phyloP scores from a whole-genome alignment of 2,888 invertebrate genomes.

The Callinectes sapidus region DNA sequence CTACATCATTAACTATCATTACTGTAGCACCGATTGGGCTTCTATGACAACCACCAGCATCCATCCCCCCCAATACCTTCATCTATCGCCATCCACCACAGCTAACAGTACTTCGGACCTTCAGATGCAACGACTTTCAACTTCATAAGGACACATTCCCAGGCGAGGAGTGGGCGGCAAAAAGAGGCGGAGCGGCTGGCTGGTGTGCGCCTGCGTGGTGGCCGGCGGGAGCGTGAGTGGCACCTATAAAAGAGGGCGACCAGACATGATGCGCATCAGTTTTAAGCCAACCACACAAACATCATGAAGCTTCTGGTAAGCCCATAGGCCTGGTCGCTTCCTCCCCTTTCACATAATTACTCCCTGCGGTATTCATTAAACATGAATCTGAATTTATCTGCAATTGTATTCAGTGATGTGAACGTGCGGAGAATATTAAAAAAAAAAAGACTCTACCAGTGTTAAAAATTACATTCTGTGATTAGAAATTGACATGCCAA shows the following conservation, averaged over 20 bases:
- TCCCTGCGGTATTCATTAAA: not conserved
- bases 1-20: not conserved
- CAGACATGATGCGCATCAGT: not conserved
- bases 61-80: not conserved
- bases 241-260: conserved; percentile 26
- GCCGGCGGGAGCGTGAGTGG: conserved; percentile 20
- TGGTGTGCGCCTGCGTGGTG: conserved; percentile 35
- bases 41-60: not conserved
- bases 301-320: conserved; percentile 46
- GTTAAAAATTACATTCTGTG: not conserved
- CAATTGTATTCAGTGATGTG: not conserved
- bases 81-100: not conserved
- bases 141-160: conserved; percentile 36
- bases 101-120: conserved; percentile 28
- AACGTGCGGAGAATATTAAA: not conserved
- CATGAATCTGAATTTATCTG: not conserved
- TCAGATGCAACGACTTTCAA: conserved; percentile 8
- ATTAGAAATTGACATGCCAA: not conserved
- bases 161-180: conserved; percentile 28
- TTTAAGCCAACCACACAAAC: conserved; percentile 24
- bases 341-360: not conserved
- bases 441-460: not conserved
- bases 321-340: not conserved
- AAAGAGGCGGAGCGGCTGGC: conserved; percentile 16
- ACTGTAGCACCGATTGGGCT: not conserved